Evolutionary conservation across 2,888 invertebrate species (phyloP).

Genomic region (Chydorus sphaericus): DNA sequence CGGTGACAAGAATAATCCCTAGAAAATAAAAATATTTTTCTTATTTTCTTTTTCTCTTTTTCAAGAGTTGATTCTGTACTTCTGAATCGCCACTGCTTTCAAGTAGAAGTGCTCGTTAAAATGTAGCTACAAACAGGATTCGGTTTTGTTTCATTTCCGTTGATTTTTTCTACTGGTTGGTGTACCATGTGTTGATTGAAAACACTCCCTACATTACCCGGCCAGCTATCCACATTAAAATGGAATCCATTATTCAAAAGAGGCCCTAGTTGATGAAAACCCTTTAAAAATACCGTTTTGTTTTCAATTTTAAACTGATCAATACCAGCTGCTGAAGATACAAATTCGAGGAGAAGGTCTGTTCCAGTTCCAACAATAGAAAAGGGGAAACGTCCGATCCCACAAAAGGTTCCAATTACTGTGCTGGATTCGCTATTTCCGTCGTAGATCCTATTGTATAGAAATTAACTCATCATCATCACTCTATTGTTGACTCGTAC

Average conservation of each 20-base stretch:
- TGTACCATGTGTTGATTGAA: conserved; percentile 36
- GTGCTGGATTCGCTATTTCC: conserved; percentile 75
- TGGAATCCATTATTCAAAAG: conserved; percentile 83
- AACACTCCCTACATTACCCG: conserved; percentile 81
- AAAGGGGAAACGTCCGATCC: conserved; percentile 85
- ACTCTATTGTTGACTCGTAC: not conserved
- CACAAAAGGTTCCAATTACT: conserved; percentile 79
- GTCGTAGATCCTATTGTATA: conserved; percentile 48
- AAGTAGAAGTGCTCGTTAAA: conserved; percentile 15
- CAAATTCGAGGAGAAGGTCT: conserved; percentile 25
- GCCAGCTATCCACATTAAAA: conserved; percentile 89
- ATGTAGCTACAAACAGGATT: conserved; percentile 14
- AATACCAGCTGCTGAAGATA: conserved; percentile 24
- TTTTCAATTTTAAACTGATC: not conserved
- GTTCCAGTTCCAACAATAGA: conserved; percentile 78
- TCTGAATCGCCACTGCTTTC: conserved; percentile 14
- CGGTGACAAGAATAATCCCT: conserved; percentile 58
- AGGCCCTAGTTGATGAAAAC: conserved; percentile 40
- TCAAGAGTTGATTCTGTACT: not conserved
- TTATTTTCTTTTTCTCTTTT: not conserved
- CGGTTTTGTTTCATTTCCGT: conserved; percentile 10
- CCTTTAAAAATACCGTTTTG: not conserved
- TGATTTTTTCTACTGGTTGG: not conserved
- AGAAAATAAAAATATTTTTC: not conserved
- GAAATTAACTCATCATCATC: not conserved